A percentile compares a stretch with the other conserved stretches of the same genome.
phyloP scores from a whole-genome alignment of 30 jellyfish, hydroid and myxozoan species.

The Rhopilema esculentum region DNA sequence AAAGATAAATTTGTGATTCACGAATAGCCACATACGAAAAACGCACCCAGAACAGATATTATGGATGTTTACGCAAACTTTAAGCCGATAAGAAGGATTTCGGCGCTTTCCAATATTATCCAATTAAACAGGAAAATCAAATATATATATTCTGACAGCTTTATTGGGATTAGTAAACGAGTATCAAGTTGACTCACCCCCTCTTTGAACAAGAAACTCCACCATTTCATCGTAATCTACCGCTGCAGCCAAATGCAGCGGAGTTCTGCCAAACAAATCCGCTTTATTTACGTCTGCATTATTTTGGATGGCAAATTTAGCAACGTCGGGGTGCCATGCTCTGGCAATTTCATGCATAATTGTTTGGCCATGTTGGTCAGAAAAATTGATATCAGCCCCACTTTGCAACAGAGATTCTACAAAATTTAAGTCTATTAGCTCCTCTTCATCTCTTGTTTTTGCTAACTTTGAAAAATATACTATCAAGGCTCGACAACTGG shows the following conservation, averaged over 20 bases:
- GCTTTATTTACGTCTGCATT: slow-evolving; percentile 96
- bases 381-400: slow-evolving; percentile 96
- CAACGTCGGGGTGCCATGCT: slow-evolving; percentile 99
- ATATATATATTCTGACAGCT: background rate
- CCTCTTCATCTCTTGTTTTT: slow-evolving; percentile 92
- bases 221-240: slow-evolving; percentile 99
- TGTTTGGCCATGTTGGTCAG: slow-evolving; percentile 97
- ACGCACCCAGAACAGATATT: background rate
- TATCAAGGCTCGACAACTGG: slow-evolving; percentile 98
- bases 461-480: slow-evolving; percentile 98
- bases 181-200: too few species aligned
- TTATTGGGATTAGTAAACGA: too few species aligned
- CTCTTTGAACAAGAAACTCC: slow-evolving; percentile 83
- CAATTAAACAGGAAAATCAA: too few species aligned
- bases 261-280: slow-evolving; percentile 92
- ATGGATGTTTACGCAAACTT: background rate
- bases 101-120: too few species aligned
- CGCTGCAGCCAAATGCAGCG: slow-evolving; percentile 99
- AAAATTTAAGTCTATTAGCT: slow-evolving; percentile 86
- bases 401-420: slow-evolving; percentile 95
- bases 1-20: background rate
- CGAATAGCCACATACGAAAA: background rate
- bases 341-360: slow-evolving; percentile 93
- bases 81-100: background rate
- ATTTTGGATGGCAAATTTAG: slow-evolving; percentile 93